Percentiles rank a stretch among this genome's conserved stretches.
These are phyloP conservation scores for Acestrorhynchus altus DNA, from an alignment of 2,797 vertebrate species.

Conservation along the genomic window DNA sequence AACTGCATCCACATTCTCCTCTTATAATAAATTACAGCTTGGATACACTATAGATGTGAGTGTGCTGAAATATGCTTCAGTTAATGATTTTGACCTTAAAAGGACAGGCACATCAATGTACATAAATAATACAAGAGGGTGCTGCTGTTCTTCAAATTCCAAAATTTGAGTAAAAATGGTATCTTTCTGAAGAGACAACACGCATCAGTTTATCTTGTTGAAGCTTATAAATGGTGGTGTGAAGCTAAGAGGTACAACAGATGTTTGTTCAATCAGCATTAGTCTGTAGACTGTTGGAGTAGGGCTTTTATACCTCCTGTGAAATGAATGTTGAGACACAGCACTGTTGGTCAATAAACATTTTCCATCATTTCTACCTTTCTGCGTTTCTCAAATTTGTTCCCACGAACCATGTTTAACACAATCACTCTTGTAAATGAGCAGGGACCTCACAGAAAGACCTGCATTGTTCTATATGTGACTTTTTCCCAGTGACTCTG, in stretches of 20 bases:
- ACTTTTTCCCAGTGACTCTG: no score
- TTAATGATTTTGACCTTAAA: background rate
- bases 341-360: constrained; percentile 26
- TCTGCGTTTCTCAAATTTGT: background rate
- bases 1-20: no score
- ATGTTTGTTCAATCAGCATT: background rate
- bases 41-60: background rate
- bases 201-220: background rate
- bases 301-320: background rate
- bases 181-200: background rate
- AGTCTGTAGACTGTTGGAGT: background rate
- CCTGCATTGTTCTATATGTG: no score
- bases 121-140: background rate
- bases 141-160: background rate
- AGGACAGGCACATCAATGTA: constrained; percentile 2
- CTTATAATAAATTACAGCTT: background rate
- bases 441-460: no score
- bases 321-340: background rate
- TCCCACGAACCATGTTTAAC: background rate
- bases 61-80: background rate
- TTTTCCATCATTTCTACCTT: background rate
- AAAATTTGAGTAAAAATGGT: background rate
- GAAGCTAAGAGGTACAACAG: background rate
- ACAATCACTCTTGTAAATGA: no score
- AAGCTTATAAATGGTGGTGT: background rate